phyloP scores from a whole-genome alignment of 2,113 vertebrate species.

The Ceyx melanurus region DNA sequence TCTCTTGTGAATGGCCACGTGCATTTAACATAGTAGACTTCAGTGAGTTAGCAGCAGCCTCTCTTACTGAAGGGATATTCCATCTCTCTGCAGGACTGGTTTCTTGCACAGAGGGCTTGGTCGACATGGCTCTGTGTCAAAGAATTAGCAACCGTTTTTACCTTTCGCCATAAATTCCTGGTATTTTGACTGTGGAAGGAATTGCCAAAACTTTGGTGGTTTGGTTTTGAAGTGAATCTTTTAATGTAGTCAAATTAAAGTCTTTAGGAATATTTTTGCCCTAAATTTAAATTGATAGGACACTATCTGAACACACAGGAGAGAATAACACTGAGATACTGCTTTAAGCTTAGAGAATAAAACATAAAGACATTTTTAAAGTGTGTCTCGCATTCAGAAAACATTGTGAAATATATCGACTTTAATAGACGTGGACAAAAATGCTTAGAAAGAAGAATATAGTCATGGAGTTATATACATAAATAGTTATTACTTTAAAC shows the following conservation, averaged over 20 bases:
- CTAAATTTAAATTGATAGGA: background rate
- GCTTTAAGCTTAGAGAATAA: background rate
- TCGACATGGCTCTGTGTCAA: background rate
- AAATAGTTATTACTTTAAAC: slow-evolving; percentile 64
- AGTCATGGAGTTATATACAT: slow-evolving; percentile 45
- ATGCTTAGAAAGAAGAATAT: slow-evolving; percentile 42
- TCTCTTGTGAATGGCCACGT: background rate
- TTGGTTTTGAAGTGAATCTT: background rate
- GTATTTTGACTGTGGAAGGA: background rate
- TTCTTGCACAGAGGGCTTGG: background rate
- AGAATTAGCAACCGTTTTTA: background rate
- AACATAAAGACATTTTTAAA: background rate
- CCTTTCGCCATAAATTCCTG: background rate
- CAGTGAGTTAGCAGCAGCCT: background rate
- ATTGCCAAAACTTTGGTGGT: background rate
- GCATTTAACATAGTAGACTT: background rate
- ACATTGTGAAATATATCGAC: background rate
- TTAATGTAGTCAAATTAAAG: background rate
- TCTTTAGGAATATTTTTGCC: background rate
- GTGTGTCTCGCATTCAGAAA: background rate
- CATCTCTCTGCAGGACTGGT: background rate
- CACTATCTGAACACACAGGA: background rate
- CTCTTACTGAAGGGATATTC: background rate
- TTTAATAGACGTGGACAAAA: slow-evolving; percentile 26
- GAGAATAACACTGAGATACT: background rate